These are phyloP conservation scores for Dolichopus griseipennis DNA, from an alignment of 2,888 invertebrate species.

Conservation along the genomic window DNA sequence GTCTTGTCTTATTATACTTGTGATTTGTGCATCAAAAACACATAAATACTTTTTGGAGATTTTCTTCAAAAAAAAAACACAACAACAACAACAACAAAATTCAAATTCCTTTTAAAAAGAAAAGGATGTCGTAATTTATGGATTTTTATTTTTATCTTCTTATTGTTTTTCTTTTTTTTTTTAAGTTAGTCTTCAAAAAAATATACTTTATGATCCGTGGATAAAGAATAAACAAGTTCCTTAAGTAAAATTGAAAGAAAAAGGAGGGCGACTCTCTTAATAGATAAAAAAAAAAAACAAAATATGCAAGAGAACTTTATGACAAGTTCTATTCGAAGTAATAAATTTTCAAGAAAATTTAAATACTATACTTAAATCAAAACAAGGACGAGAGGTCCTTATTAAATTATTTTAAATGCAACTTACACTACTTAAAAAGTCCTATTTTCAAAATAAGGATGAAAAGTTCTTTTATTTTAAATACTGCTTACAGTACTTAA, in stretches of 20 bases:
- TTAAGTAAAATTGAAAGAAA: not conserved
- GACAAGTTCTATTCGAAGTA: not conserved
- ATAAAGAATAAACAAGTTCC: not conserved
- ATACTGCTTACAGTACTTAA: no score
- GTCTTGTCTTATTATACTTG: not conserved
- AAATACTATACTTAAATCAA: not conserved
- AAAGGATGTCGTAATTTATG: slow-evolving; percentile 4
- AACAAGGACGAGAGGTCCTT: no score
- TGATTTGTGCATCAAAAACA: slow-evolving; percentile 6
- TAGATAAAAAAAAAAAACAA: not conserved
- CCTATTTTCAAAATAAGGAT: no score
- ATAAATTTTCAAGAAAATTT: not conserved
- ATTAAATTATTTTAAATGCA: no score
- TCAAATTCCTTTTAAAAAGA: no score
- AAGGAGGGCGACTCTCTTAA: no score
- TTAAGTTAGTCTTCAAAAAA: not conserved
- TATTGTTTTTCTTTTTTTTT: not conserved
- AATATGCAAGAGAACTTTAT: not conserved
- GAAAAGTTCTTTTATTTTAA: no score
- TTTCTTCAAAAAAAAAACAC: not conserved
- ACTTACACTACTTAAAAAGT: no score
- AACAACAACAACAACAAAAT: no score
- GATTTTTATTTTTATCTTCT: not conserved
- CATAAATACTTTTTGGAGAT: slow-evolving; percentile 1
- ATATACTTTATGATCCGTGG: not conserved